These are phyloP conservation scores for Drosophila murphyi DNA, from an alignment of 1,140 invertebrate genomes.

Conservation along the genomic window DNA sequence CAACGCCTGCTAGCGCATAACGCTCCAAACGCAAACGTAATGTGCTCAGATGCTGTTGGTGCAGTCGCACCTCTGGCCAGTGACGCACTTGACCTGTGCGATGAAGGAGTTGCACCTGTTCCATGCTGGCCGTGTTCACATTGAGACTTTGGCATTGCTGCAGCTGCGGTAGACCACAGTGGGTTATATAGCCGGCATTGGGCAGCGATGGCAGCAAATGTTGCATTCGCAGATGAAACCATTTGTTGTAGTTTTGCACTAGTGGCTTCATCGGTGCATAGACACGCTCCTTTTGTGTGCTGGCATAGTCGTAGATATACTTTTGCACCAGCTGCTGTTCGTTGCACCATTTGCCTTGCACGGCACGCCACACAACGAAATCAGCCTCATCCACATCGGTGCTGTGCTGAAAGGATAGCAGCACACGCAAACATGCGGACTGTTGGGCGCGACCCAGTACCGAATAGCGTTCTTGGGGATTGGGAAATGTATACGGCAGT, in stretches of 20 bases:
- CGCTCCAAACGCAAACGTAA: slow-evolving; percentile 53
- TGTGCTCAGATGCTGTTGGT: slow-evolving; percentile 16
- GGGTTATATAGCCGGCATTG: slow-evolving; percentile 41
- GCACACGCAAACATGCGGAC: slow-evolving; percentile 54
- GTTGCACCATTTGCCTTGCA: slow-evolving; percentile 40
- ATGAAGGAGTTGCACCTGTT: slow-evolving; percentile 42
- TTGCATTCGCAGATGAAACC: slow-evolving; percentile 29
- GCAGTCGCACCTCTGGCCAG: slow-evolving; percentile 28
- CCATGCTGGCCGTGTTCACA: slow-evolving; percentile 32
- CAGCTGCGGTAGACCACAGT: slow-evolving; percentile 57
- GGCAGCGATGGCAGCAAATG: slow-evolving; percentile 13
- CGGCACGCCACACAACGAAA: slow-evolving; percentile 48
- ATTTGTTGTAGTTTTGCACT: slow-evolving; percentile 39
- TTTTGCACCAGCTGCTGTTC: slow-evolving; percentile 57
- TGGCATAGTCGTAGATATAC: slow-evolving; percentile 44
- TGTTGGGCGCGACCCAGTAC: slow-evolving; percentile 41
- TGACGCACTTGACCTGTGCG: slow-evolving; percentile 38
- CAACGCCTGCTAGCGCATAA: slow-evolving; percentile 12
- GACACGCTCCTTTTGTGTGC: slow-evolving; percentile 32
- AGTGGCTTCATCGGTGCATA: slow-evolving; percentile 53
- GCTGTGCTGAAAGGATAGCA: slow-evolving; percentile 45
- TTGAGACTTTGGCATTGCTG: slow-evolving; percentile 53
- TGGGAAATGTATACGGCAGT: slow-evolving; percentile 35
- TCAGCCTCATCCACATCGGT: slow-evolving; percentile 29
- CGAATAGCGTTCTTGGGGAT: slow-evolving; percentile 32